These are phyloP conservation scores for Azemiops feae DNA, from an alignment of 2,113 vertebrate species.

Conservation along the genomic window DNA sequence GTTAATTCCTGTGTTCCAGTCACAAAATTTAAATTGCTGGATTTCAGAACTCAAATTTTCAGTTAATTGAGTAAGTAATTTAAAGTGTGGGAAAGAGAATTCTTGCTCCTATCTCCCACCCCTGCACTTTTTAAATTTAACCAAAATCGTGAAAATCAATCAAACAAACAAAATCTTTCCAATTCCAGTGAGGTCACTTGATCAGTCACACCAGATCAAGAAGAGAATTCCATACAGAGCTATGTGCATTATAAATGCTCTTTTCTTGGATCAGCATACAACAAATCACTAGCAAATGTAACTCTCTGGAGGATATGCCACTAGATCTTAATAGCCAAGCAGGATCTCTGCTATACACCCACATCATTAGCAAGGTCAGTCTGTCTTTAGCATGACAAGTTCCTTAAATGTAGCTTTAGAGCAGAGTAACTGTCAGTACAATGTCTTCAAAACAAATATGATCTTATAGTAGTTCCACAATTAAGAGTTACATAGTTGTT, in stretches of 20 bases:
- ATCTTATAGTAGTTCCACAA: neutral
- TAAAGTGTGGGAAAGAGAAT: neutral
- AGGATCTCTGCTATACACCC: neutral
- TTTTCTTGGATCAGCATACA: neutral
- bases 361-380: neutral
- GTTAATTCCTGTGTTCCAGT: neutral
- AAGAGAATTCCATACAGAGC: neutral
- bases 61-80: neutral
- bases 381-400: neutral
- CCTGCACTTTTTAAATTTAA: neutral
- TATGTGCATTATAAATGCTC: neutral
- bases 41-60: neutral
- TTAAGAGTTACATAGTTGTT: neutral
- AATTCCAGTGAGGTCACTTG: neutral
- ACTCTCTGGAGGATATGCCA: neutral
- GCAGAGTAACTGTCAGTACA: neutral
- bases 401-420: neutral
- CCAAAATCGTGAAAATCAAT: neutral
- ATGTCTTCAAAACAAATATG: neutral
- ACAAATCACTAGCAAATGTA: neutral
- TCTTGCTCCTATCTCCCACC: neutral
- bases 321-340: neutral
- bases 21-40: neutral
- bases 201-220: neutral
- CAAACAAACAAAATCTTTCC: neutral